Base-by-base conservation (phyloP, 1,140 invertebrate species). In the Anastrepha obliqua region DNA sequence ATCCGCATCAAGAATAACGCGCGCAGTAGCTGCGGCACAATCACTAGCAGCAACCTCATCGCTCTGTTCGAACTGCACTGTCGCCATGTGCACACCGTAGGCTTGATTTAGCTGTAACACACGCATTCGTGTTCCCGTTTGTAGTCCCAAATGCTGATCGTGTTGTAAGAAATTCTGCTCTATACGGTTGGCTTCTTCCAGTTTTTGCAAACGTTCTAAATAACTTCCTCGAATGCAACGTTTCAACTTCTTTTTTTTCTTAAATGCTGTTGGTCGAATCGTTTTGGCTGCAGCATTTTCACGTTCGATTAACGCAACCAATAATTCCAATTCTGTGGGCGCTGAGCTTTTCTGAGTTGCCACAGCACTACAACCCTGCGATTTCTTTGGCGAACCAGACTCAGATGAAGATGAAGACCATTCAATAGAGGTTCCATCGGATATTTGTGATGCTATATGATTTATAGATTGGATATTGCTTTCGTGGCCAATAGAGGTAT, bases 241-340 rank as follows among this genome's bases (percentile, higher is more conserved):
- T 78, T 87, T 87, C 8, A 17, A 47, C 9, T n/a, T 60, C 44
- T 64, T 86, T 86, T 86, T 86, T 62, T 55, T 29, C 42, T 88
- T 85, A 44, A 62, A 13, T 55, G 64, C 5, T 11, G 17, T 29
- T 86, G 64, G 13, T 13, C 2, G 51, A 47, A 42, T 55, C 8
- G n/a, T 55, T n/a, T 81, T 78, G 17, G 55, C 70, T 15, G 55
- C 59, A n/a, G 55, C n/a, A 42, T 60, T 86, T 42, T 88, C 88
- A 11, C 74, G 70, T 74, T 88, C 88, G 15, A 88, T 88, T 3
- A 88, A n/a, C 17, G 70, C 88, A 3, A 88, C 62, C 5, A 88
- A 42, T 47, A 88, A 81, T 55, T 88, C 88, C 44, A 88, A 85
- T 59, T 88, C 88, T 17, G 86, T 85, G 20, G 86, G 70, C 2